Conservation (phyloP, 2,113 vertebrate species). For the Salvelinus namaycush region DNA sequence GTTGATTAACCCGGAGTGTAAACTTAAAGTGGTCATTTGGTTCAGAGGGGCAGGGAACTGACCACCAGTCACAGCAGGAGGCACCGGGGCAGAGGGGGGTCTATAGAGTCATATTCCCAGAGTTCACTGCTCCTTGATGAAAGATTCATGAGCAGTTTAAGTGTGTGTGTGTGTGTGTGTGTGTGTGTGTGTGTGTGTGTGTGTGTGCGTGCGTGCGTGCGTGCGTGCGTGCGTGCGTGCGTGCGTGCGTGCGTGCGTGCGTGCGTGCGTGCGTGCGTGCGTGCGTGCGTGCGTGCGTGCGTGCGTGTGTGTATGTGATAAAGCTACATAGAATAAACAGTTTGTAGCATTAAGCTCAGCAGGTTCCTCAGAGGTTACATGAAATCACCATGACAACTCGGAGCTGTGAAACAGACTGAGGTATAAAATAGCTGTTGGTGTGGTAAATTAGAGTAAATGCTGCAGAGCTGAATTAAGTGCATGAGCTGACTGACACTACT, state of each 20-base stretch:
- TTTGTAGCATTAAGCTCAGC: slow-evolving; percentile 38
- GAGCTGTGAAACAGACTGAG: slow-evolving; percentile 23
- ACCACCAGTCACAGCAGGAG: slow-evolving; percentile 18
- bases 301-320: neutral
- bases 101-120: slow-evolving; percentile 8
- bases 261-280: too few relatives aligned
- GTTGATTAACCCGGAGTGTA: slow-evolving; percentile 34
- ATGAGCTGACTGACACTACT: neutral
- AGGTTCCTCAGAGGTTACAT: slow-evolving; percentile 10
- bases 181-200: slow-evolving; percentile 16
- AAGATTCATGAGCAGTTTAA: slow-evolving; percentile 50
- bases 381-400: slow-evolving; percentile 21
- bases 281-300: too few relatives aligned
- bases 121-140: slow-evolving; percentile 17
- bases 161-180: neutral
- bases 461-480: neutral
- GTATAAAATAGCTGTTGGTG: slow-evolving; percentile 1
- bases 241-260: too few relatives aligned
- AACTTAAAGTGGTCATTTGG: slow-evolving; percentile 1
- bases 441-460: neutral
- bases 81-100: slow-evolving; percentile 6
- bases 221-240: too few relatives aligned
- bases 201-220: slow-evolving; percentile 22
- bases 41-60: slow-evolving; percentile 4
- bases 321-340: slow-evolving; percentile 17